These are phyloP conservation scores for Martes martes DNA, from an alignment of 2,113 vertebrate species.

Conservation along the genomic window DNA sequence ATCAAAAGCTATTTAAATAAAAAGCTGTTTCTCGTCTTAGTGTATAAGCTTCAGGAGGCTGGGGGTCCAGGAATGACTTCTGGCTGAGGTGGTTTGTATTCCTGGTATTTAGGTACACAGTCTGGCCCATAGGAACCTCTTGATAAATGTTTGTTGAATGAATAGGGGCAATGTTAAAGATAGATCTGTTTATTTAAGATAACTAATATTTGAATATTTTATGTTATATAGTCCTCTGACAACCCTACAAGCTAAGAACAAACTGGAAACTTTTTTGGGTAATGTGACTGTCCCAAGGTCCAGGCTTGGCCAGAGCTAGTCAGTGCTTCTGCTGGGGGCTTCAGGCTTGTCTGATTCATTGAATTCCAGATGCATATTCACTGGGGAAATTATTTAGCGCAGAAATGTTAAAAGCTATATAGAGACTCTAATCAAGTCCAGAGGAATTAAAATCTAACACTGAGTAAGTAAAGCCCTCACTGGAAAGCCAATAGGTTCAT, in stretches of 20 bases:
- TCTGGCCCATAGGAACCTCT: not conserved
- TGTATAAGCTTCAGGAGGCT: not conserved
- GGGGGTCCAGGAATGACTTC: not conserved
- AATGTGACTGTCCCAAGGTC: not conserved
- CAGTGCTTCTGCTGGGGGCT: not conserved
- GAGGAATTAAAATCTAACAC: constrained; percentile 51
- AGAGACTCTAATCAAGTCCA: constrained; percentile 49
- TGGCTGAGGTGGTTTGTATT: not conserved
- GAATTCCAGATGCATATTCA: constrained; percentile 36
- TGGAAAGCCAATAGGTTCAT: constrained; percentile 53
- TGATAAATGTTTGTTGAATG: not conserved
- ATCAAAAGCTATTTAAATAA: not conserved
- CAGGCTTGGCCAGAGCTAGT: not conserved
- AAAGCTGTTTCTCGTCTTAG: not conserved
- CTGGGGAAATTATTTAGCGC: constrained; percentile 33
- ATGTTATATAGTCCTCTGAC: not conserved
- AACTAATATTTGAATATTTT: not conserved
- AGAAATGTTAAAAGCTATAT: constrained; percentile 53
- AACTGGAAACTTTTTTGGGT: not conserved
- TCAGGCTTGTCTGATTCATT: constrained; percentile 9
- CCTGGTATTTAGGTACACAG: not conserved
- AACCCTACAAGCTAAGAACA: not conserved
- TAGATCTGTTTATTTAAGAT: not conserved
- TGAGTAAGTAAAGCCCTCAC: not conserved
- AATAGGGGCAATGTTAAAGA: constrained; percentile 18